phyloP scores from a whole-genome alignment of 2,797 vertebrate genomes.

The Premnoplex brunnescens region DNA sequence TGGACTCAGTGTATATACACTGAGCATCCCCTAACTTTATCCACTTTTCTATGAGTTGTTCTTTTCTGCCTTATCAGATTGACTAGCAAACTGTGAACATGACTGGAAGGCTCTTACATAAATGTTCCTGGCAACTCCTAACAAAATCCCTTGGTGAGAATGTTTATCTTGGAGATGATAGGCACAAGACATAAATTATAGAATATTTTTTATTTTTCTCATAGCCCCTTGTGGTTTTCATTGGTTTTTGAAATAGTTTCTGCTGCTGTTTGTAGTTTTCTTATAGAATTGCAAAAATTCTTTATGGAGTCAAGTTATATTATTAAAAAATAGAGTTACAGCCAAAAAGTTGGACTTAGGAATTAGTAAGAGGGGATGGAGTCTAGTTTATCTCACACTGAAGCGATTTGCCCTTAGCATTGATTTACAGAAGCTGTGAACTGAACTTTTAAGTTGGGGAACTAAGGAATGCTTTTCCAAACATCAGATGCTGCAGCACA shows the following conservation, averaged over 20 bases:
- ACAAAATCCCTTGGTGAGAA: not conserved
- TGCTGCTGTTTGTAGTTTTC: not conserved
- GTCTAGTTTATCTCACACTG: not conserved
- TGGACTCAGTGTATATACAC: not conserved
- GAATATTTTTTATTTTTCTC: not conserved
- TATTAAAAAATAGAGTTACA: not conserved
- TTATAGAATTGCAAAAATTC: not conserved
- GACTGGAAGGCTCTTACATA: slow-evolving; percentile 1
- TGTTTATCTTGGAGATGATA: not conserved
- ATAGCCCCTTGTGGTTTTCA: not conserved
- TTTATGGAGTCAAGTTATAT: not conserved
- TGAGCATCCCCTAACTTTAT: not conserved
- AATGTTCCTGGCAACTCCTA: not conserved
- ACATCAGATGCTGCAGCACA: not conserved
- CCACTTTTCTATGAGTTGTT: not conserved
- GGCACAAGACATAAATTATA: not conserved
- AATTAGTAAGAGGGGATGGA: not conserved
- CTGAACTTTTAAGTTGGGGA: not conserved
- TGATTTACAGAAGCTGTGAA: not conserved
- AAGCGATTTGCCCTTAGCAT: not conserved
- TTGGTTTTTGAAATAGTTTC: not conserved
- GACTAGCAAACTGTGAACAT: not conserved
- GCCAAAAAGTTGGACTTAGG: not conserved
- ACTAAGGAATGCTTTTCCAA: not conserved
- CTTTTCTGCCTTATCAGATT: not conserved